Conservation (phyloP, 53 echinoderm and acorn worm genomes). For the Pentamera pediparva region DNA sequence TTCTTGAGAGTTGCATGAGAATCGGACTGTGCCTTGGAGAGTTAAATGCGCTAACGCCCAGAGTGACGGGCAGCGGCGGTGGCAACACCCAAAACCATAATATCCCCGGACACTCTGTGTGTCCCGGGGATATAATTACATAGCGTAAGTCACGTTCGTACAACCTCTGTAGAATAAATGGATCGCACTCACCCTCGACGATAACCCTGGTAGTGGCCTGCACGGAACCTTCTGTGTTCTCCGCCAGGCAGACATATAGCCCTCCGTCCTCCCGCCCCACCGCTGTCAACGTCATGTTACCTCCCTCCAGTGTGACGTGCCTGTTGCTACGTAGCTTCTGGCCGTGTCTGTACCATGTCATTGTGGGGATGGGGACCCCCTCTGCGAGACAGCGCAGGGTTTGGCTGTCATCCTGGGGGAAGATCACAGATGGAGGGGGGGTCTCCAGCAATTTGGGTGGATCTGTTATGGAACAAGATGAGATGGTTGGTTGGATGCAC, state of each 20-base stretch:
- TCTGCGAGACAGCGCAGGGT: slow-evolving; percentile 56
- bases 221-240: slow-evolving; percentile 67
- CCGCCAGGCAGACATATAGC: slow-evolving; percentile 65
- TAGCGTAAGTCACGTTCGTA: too few species aligned
- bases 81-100: too few species aligned
- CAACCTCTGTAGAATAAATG: too few species aligned
- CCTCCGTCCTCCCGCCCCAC: slow-evolving; percentile 64
- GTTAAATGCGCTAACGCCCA: too few species aligned
- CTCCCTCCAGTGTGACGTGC: slow-evolving; percentile 46
- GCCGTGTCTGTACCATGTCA: slow-evolving; percentile 75
- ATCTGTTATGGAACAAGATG: slow-evolving; percentile 31
- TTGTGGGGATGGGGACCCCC: slow-evolving; percentile 63
- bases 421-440: slow-evolving; percentile 55
- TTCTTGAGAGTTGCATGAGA: too few species aligned
- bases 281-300: slow-evolving; percentile 59
- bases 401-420: slow-evolving; percentile 41
- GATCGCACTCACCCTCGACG: slow-evolving; percentile 66
- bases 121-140: too few species aligned
- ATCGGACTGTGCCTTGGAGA: too few species aligned
- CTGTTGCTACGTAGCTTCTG: slow-evolving; percentile 29
- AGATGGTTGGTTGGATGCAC: neutral
- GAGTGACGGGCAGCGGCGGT: too few species aligned
- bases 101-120: too few species aligned
- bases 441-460: slow-evolving; percentile 73
- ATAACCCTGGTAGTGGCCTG: slow-evolving; percentile 59